These are phyloP conservation scores for Cyclophora punctaria DNA, from an alignment of 2,888 invertebrate species.

Conservation along the genomic window DNA sequence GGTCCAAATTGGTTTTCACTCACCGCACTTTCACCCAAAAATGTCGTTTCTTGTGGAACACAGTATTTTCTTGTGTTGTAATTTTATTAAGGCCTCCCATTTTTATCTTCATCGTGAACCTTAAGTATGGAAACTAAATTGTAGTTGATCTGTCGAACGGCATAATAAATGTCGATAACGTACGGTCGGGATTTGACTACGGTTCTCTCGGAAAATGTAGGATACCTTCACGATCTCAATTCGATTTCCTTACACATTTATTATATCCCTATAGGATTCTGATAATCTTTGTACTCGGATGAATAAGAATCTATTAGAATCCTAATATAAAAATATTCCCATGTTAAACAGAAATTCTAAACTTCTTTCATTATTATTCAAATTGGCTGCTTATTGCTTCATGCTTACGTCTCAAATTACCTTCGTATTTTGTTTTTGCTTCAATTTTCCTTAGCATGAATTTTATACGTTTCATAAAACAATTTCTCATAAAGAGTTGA, in stretches of 20 bases:
- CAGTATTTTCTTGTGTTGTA: constrained; percentile 3
- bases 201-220: constrained; percentile 32
- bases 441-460: constrained; percentile 10
- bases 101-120: constrained; percentile 2
- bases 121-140: constrained; percentile 15
- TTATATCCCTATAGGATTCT: constrained; percentile 21
- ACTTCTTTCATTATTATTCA: neutral
- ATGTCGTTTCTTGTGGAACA: constrained; percentile 22
- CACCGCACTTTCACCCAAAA: constrained; percentile 27
- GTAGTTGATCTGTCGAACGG: constrained; percentile 18
- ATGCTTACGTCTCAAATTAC: constrained; percentile 1
- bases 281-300: constrained; percentile 16
- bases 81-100: constrained; percentile 5
- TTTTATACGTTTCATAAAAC: constrained; percentile 21
- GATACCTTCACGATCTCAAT: constrained; percentile 39
- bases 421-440: constrained; percentile 6
- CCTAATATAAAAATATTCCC: neutral
- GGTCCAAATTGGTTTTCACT: constrained; percentile 38
- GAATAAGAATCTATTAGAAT: neutral
- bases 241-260: constrained; percentile 38
- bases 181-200: constrained; percentile 19
- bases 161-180: constrained; percentile 26
- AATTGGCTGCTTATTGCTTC: constrained; percentile 1
- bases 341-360: neutral
- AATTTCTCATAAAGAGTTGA: constrained; percentile 27